Base-by-base conservation (phyloP, 1,140 invertebrate species). In the Camponotus pennsylvanicus region DNA sequence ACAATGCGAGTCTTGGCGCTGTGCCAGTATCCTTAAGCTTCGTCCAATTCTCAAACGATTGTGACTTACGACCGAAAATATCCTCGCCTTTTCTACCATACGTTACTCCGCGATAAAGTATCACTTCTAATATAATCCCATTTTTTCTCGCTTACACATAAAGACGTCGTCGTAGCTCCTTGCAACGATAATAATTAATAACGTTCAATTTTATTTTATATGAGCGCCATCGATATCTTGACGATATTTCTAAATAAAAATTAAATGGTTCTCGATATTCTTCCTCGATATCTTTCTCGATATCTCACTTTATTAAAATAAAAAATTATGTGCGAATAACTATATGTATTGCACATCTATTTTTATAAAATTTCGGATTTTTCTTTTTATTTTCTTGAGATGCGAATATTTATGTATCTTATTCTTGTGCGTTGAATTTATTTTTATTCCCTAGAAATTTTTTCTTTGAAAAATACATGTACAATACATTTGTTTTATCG, bases 11-110 rank as follows among this genome's bases (percentile, higher is more conserved):
- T 49, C n/a, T 45, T 76, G 71, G 76, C 69, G 37, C 2, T 61
- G 40, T 69, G 73, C 55, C 79, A 82, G 61, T 82, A 82, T 82
- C 79, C 69, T 82, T 73, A 82, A 82, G 40, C 55, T 61, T 71
- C 67, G 64, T 45, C 67, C 79, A 59, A 73, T 73, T 73, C 66
- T 34, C 78, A 42, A 80, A 42, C 34, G 49, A 80, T 69, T 42
- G 78, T 45, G 59, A 73, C 55, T 42, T 21, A 71, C 52, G 52
- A 15, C 3, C 67, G 27, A 59, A 52, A 52, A 49, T 71, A 45
- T 71, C 67, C 40, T 64, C 42, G 55, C 34, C 49, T 15, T 70
- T 82, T 59, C 45, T 61, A 34, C 15, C 15, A 52, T 52, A 71
- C 55, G 69, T 79, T 42, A 27, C 34, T 55, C 8, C 6, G 45